Base-by-base conservation (phyloP, 2,797 vertebrate genomes). In the Sebastes cheni region DNA sequence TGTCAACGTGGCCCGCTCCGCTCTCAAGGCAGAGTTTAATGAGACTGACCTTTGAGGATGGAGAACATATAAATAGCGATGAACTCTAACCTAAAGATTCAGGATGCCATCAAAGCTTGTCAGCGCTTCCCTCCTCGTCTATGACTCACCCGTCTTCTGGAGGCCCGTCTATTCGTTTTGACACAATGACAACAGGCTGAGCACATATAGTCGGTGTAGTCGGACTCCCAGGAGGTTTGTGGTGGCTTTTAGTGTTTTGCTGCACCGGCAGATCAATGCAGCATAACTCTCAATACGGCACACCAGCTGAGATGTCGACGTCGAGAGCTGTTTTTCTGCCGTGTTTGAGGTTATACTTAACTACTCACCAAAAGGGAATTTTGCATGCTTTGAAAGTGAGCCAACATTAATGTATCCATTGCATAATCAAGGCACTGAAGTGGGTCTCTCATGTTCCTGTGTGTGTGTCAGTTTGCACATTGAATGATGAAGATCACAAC, bases 31-130 rank as follows among this genome's bases (percentile, higher is more conserved):
- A 67, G 83, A 87, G 78, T 90, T 90, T 94, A 93, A 93, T 93
- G 79, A 93, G 84, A 27, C 68, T 93, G 93, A 95, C 92, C 93
- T 95, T 93, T 93, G 85, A 75, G 79, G 83, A 82, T 67, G 70
- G 60, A 74, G 81, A 87, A 23, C 81, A 77, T 93, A 91, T 93
- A 92, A 93, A 94, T 94, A 92, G 87, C 71, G 4, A 27, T 69
- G 77, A 89, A 72, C 86, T 86, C 69, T 73, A 73, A 89, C 86
- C 87, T 74, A 30, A 69, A 73, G 75, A 85, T 83, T 75, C 83
- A 79, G 84, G 86, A 88, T 75, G 87, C 82, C 78, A 83, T 90
- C 79, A 72, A 84, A 81, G 70, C 84, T 81, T 56, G 64, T 86
- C 91, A 88, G 80, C 8, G 9, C 61, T 75, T 61, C 77, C 64